Evolutionary conservation across 2,113 vertebrate genomes (phyloP), one percentile per base, ranked within the genome.

Genomic region (Empidonax traillii): DNA sequence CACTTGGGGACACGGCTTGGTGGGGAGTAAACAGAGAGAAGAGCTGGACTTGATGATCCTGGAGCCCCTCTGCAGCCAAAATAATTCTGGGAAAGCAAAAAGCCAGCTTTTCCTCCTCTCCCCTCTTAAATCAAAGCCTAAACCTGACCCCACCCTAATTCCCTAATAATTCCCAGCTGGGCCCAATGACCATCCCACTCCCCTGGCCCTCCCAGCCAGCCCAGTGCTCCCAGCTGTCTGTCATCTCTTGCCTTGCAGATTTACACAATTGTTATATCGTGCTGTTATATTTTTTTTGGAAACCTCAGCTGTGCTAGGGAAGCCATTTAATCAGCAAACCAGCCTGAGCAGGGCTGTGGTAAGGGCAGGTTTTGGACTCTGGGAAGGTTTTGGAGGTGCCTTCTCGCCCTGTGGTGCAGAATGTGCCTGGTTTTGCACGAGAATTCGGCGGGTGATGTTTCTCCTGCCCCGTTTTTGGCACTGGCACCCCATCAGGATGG

Each of bases 41-140:
- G 3, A 12, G 17, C 9, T 14, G 16, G n/a, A 5, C n/a, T 13
- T 9, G 24, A 25, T 19, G 4, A 19, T 11, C 14, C 11, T 0
- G 10, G 17, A 27, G 35, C 0, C 1, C 1, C 28, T 33, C 14
- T 3, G 8, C 27, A 49, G 3, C 41, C 27, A 20, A 11, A 37
- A 14, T 0, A 0, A 14, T 4, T 8, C n/a, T 16, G 4, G 3
- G 4, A 35, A 31, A 82, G 4, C 5, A 31, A 93, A 77, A 27
- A 0, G 0, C 6, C 14, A 28, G 0, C 0, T 0, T 0, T 1
- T 3, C 7, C 2, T 31, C 12, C 18, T 51, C 21, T 8, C 30
- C 9, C 27, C 4, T 6, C 2, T 84, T 84, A 61, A 84, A 52
- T 3, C 24, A 10, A 1, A 86, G 7, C 43, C 46, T 72, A 37